phyloP scores from a whole-genome alignment of 2,888 invertebrate genomes.

The Pristionchus japonicus region DNA sequence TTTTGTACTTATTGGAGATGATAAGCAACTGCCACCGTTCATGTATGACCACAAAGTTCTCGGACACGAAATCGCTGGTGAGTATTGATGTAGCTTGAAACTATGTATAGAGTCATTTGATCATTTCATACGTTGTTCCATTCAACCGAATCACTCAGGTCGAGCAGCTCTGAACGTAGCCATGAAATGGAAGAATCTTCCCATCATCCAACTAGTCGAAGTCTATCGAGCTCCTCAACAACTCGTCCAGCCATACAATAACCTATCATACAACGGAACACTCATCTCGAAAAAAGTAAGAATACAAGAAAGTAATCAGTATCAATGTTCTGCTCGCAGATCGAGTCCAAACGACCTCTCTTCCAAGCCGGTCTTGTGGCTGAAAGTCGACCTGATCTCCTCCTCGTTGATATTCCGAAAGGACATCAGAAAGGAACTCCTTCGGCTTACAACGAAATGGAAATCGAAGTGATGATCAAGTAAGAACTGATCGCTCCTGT shows the following conservation, averaged over 20 bases:
- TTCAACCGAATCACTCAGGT: neutral
- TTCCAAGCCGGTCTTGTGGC: neutral
- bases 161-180: neutral
- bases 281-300: conserved; percentile 4
- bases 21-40: conserved; percentile 1
- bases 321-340: neutral
- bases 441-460: neutral
- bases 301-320: too few relatives aligned
- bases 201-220: neutral
- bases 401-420: neutral
- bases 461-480: neutral
- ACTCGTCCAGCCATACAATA: neutral
- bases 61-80: conserved; percentile 1
- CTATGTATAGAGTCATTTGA: too few relatives aligned
- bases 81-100: too few relatives aligned
- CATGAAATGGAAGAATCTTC: neutral
- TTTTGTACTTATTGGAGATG: conserved; percentile 24
- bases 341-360: neutral
- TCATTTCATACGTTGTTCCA: too few relatives aligned
- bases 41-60: neutral
- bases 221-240: neutral
- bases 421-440: neutral
- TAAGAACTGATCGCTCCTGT: neutral
- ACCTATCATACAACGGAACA: neutral
- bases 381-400: neutral